Evolutionary conservation across 2,797 vertebrate genomes (phyloP).

Genomic region (Coluber constrictor): DNA sequence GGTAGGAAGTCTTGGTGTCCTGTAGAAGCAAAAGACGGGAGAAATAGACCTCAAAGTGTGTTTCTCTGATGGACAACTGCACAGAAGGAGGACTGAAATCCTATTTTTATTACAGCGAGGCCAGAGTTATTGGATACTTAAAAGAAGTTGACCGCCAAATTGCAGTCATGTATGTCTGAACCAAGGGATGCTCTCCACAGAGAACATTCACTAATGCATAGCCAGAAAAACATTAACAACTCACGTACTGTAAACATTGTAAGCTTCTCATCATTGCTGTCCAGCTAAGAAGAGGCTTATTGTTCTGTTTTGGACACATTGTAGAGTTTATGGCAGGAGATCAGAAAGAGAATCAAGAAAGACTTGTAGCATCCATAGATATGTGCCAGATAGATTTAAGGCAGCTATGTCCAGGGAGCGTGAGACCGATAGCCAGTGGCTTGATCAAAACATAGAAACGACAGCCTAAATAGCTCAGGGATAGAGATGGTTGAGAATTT

Average conservation of each 20-base stretch:
- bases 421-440: not conserved
- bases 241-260: not conserved
- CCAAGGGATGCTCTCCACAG: not conserved
- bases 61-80: not conserved
- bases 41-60: not conserved
- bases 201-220: not conserved
- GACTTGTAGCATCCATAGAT: not conserved
- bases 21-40: not conserved
- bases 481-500: not conserved
- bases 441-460: not conserved
- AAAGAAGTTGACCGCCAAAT: not conserved
- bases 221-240: not conserved
- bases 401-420: not conserved
- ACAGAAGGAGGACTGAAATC: not conserved
- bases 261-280: not conserved
- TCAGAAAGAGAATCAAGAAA: not conserved
- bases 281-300: not conserved
- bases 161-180: not conserved
- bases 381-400: not conserved
- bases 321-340: not conserved
- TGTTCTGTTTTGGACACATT: not conserved
- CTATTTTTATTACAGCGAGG: not conserved
- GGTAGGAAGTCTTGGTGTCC: not conserved
- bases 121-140: not conserved
- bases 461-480: not conserved